phyloP scores from a whole-genome alignment of 2,113 vertebrate genomes.

The Zeus faber region DNA sequence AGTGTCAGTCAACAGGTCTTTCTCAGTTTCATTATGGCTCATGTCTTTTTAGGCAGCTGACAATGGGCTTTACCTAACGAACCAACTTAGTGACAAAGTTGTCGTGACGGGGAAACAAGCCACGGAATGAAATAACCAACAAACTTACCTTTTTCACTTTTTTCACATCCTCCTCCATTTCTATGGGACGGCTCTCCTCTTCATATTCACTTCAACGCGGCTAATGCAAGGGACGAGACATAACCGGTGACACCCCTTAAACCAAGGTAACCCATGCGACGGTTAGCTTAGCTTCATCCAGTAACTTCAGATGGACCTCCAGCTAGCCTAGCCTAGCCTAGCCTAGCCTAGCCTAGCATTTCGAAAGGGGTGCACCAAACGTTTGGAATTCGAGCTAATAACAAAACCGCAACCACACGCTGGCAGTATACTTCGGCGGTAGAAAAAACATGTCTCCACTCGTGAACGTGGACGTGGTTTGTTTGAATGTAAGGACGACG shows the following conservation, averaged over 20 bases:
- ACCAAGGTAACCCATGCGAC: background rate
- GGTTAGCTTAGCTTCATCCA: slow-evolving; percentile 19
- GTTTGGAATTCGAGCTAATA: slow-evolving; percentile 12
- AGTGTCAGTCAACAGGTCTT: no score
- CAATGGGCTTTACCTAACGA: no score
- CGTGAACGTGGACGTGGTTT: background rate
- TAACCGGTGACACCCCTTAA: slow-evolving; percentile 22
- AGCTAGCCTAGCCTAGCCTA: slow-evolving; percentile 14
- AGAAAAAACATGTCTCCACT: background rate
- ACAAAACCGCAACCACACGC: slow-evolving; percentile 30
- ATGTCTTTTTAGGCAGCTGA: no score
- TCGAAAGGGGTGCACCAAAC: slow-evolving; percentile 30
- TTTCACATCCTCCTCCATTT: slow-evolving; percentile 92
- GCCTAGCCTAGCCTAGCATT: slow-evolving; percentile 28
- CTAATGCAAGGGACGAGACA: slow-evolving; percentile 31
- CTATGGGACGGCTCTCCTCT: slow-evolving; percentile 67
- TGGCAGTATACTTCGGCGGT: background rate
- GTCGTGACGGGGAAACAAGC: no score
- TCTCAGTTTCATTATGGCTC: no score
- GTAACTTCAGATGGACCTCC: no score
- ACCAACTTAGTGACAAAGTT: no score
- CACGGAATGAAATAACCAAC: background rate
- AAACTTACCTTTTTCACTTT: slow-evolving; percentile 88
- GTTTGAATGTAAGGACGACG: background rate
- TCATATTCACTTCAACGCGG: slow-evolving; percentile 53